A percentile compares a stretch with the other conserved stretches of the same genome.
These are phyloP conservation scores for Temnothorax rugatulus DNA, from an alignment of 2,888 invertebrate species.

Conservation along the genomic window DNA sequence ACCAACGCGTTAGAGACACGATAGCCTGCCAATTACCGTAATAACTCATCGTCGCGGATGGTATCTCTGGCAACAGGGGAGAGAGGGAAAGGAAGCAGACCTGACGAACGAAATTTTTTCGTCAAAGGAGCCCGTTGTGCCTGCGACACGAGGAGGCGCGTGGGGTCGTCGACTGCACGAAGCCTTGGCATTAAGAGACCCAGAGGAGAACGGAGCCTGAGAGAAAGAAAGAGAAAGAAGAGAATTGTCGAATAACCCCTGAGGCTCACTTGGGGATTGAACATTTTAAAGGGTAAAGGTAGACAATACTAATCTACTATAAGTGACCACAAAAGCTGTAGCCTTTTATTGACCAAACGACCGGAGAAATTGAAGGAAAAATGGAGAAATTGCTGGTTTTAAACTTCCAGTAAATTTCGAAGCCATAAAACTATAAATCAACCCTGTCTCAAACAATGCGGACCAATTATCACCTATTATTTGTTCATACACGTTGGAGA, in stretches of 20 bases:
- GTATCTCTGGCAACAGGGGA: neutral
- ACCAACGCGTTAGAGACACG: slow-evolving; percentile 26
- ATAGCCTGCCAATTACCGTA: slow-evolving; percentile 62
- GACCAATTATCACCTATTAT: neutral
- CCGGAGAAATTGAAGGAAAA: neutral
- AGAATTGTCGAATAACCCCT: neutral
- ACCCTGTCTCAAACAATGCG: neutral
- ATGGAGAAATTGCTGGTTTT: neutral
- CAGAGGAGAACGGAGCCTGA: neutral
- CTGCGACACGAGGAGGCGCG: slow-evolving; percentile 24
- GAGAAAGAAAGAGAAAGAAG: slow-evolving; percentile 46
- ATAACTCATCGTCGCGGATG: slow-evolving; percentile 52
- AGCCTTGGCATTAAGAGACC: slow-evolving; percentile 1
- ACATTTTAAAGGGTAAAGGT: slow-evolving; percentile 70
- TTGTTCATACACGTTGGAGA: neutral
- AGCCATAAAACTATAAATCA: neutral
- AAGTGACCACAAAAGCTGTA: slow-evolving; percentile 81
- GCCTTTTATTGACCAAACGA: slow-evolving; percentile 58
- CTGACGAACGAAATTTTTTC: slow-evolving; percentile 54
- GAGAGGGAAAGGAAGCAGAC: neutral
- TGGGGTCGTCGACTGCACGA: slow-evolving; percentile 14
- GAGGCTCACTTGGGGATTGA: slow-evolving; percentile 36
- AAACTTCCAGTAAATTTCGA: neutral
- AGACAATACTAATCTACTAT: slow-evolving; percentile 84
- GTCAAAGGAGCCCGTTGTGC: slow-evolving; percentile 57